Percentiles rank a stretch among this genome's conserved stretches.
phyloP scores from a whole-genome alignment of 2,113 vertebrate species.

The Xenopus laevis region DNA sequence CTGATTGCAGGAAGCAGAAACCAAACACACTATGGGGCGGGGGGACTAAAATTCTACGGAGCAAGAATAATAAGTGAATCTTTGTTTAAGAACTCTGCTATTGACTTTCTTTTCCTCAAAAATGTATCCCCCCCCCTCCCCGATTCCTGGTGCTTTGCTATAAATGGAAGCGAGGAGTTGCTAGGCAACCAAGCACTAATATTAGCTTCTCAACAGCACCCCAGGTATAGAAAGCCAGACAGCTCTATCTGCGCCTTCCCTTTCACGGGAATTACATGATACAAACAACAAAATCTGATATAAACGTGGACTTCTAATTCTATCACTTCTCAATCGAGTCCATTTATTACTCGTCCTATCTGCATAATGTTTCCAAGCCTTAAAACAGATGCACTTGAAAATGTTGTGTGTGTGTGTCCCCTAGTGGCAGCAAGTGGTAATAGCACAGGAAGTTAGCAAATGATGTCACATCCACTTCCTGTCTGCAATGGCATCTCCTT shows the following conservation, averaged over 20 bases:
- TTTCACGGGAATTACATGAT: no score
- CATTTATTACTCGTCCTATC: no score
- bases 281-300: no score
- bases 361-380: no score
- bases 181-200: slow-evolving; percentile 20
- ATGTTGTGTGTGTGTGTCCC: no score
- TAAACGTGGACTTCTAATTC: no score
- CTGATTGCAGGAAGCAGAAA: neutral
- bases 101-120: neutral
- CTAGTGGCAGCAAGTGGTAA: no score
- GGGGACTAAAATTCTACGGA: neutral
- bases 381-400: no score
- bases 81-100: neutral
- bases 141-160: slow-evolving; percentile 6
- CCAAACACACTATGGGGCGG: neutral
- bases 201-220: slow-evolving; percentile 24
- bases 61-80: neutral
- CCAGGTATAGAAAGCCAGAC: slow-evolving; percentile 10
- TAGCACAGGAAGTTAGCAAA: no score
- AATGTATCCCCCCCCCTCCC: neutral
- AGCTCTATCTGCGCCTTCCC: neutral
- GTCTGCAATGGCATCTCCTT: no score
- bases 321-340: no score
- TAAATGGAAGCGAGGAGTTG: slow-evolving; percentile 6
- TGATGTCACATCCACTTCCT: no score